Conservation (phyloP, 2,888 invertebrate genomes). For the Phania funesta region DNA sequence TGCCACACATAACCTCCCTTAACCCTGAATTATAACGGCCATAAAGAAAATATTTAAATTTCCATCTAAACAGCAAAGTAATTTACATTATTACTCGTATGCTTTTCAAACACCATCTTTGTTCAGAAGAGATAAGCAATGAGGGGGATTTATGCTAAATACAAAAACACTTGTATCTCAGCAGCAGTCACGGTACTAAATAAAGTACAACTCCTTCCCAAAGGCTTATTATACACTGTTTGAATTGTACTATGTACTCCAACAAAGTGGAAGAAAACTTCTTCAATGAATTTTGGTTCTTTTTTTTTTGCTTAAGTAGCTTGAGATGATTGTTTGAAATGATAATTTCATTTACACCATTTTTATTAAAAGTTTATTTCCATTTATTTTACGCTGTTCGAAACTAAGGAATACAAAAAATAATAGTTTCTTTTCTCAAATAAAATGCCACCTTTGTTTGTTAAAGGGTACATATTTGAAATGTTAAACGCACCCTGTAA, state of each 20-base stretch:
- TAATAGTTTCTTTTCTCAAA: too few species aligned
- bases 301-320: neutral
- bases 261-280: conserved; percentile 1
- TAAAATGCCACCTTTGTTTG: too few species aligned
- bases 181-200: conserved; percentile 20
- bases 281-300: neutral
- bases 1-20: conserved; percentile 31
- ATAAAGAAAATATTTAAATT: conserved; percentile 38
- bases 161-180: conserved; percentile 6
- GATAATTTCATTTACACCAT: conserved; percentile 14
- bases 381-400: neutral
- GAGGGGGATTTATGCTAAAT: conserved; percentile 30
- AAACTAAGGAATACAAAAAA: neutral
- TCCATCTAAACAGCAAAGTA: neutral
- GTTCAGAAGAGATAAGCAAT: neutral
- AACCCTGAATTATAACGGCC: conserved; percentile 31
- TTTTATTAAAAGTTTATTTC: neutral
- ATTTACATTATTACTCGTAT: neutral
- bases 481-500: too few species aligned
- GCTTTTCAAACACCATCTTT: conserved; percentile 10
- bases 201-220: conserved; percentile 22
- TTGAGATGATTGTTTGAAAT: conserved; percentile 32
- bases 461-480: too few species aligned
- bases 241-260: conserved; percentile 39
- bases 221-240: conserved; percentile 6